A percentile compares a stretch with the other conserved stretches of the same genome.
Conservation (phyloP, 2,888 invertebrate species). For the Iphiclides podalirius region DNA sequence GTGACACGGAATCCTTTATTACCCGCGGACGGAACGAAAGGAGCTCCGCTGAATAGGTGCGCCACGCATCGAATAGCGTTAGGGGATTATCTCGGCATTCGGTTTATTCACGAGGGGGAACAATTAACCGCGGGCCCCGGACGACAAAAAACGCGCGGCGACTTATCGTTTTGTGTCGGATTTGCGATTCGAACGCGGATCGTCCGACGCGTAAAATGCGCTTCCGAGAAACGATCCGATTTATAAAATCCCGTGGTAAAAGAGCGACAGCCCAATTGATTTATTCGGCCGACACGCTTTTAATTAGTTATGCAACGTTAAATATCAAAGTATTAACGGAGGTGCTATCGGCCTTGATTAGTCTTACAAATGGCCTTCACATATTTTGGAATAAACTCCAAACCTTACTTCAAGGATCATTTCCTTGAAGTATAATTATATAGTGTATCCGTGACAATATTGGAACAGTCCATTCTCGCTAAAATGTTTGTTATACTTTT, state of each 20-base stretch:
- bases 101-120: conserved; percentile 56
- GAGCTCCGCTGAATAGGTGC: conserved; percentile 49
- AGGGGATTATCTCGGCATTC: conserved; percentile 64
- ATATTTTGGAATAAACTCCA: neutral
- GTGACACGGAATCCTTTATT: conserved; percentile 74
- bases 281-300: conserved; percentile 9
- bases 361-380: neutral
- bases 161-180: conserved; percentile 16
- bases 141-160: conserved; percentile 20
- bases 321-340: neutral
- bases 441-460: neutral
- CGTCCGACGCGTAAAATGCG: conserved; percentile 32
- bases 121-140: conserved; percentile 59
- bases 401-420: neutral
- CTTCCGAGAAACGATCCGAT: conserved; percentile 31
- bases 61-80: conserved; percentile 61
- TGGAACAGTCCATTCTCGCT: no score
- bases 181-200: conserved; percentile 39
- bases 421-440: neutral
- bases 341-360: neutral
- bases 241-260: conserved; percentile 9
- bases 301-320: conserved; percentile 5
- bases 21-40: conserved; percentile 53
- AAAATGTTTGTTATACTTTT: no score
- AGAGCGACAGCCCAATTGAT: conserved; percentile 6